Base-by-base conservation (phyloP, 53 echinoderm and acorn worm species). In the Glandiceps talaboti region DNA sequence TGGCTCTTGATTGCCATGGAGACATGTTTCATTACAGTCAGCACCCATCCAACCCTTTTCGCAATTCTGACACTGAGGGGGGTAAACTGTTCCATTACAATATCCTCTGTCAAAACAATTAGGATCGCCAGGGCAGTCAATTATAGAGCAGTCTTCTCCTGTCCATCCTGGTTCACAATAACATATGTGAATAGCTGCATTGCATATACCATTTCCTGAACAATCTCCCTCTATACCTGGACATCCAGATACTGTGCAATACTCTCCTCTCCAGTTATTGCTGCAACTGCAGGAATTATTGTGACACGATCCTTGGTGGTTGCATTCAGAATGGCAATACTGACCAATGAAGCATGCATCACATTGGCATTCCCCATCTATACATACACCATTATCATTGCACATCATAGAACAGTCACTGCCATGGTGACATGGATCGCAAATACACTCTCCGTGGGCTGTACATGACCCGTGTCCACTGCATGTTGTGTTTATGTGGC, bases 91-190 rank as follows among this genome's bases (percentile, higher is more conserved):
- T 10, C 81, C 83, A 76, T 89, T 86, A 75, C 94, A 94, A 31
- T 33, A 73, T 20, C 94, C 94, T 77, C 87, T 81, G 26, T 85
- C 82, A 82, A 81, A 86, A 80, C 94, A 94, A 84, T 94, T 88
- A 31, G 94, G 94, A 80, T 91, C 89, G 45, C 94, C 94, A 1
- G 94, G 87, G 76, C 94, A 94, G 82, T 94, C 94, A 73, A 90
- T 85, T 33, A 32, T 1, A 27, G 91, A 82, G 75, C 94, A 94
- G 73, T 88, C 94, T 1, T 32, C 33, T 77, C 86, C 85, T 33
- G 76, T 80, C 87, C 88, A 94, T n/a, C 91, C 89, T 29, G 94
- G 94, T 28, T 94, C 86, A 87, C 94, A 94, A 73, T 91, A 91
- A 74, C 94, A 94, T 31, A 81, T 77, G 76, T 91, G 91, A 33